These are phyloP conservation scores for Amiota mariae DNA, from an alignment of 2,888 invertebrate genomes.

Conservation along the genomic window DNA sequence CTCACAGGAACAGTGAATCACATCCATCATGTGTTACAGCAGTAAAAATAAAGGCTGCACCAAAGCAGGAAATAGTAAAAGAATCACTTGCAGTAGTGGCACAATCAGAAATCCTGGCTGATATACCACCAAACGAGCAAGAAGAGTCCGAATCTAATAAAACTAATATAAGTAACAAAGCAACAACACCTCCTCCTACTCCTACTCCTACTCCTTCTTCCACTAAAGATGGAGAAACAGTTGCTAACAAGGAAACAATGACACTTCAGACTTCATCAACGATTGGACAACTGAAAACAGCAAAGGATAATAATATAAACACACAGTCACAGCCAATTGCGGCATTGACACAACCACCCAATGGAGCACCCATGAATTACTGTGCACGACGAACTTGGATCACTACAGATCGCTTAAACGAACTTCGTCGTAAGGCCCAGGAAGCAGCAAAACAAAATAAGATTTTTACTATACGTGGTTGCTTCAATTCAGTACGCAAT, in stretches of 20 bases:
- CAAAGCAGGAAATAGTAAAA: conserved; percentile 44
- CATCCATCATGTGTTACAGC: conserved; percentile 54
- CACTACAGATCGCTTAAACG: conserved; percentile 79
- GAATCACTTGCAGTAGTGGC: not conserved
- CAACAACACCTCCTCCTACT: too few species aligned
- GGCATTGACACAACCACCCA: conserved; percentile 23
- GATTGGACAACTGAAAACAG: conserved; percentile 11
- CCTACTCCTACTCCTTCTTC: too few species aligned
- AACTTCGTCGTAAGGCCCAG: conserved; percentile 79
- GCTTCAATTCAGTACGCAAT: conserved; percentile 81
- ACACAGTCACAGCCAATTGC: not conserved
- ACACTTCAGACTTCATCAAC: conserved; percentile 55
- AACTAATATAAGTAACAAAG: too few species aligned
- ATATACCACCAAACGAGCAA: too few species aligned
- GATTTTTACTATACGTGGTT: conserved; percentile 82
- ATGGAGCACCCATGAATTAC: conserved; percentile 63
- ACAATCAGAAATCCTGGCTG: too few species aligned
- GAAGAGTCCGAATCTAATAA: too few species aligned
- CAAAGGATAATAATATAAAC: not conserved
- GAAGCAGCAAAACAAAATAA: conserved; percentile 79
- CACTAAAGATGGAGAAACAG: not conserved
- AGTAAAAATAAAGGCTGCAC: conserved; percentile 50
- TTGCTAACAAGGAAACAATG: conserved; percentile 36
- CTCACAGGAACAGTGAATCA: conserved; percentile 44
- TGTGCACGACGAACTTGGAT: conserved; percentile 75